A percentile compares a stretch with the other conserved stretches of the same genome.
Conservation (phyloP, 2,113 vertebrate genomes). For the Mesitornis unicolor region DNA sequence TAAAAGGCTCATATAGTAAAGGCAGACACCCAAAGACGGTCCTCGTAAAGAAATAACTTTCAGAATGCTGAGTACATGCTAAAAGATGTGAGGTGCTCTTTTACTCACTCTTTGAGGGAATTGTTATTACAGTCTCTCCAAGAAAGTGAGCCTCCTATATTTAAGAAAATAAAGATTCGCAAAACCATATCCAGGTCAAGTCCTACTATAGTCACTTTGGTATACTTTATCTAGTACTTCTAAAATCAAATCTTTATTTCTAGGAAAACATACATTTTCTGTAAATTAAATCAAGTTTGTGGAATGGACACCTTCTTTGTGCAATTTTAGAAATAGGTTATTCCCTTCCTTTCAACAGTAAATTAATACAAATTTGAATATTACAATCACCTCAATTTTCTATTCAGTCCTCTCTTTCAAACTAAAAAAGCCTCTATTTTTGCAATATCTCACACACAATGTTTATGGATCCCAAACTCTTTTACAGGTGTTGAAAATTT, state of each 20-base stretch:
- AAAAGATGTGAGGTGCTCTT: background rate
- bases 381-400: background rate
- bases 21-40: background rate
- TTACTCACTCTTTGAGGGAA: background rate
- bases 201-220: background rate
- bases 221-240: background rate
- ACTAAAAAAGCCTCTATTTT: background rate
- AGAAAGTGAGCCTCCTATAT: background rate
- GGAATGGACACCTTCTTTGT: background rate
- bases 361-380: background rate
- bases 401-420: background rate
- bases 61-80: background rate
- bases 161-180: background rate
- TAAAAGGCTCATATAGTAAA: background rate
- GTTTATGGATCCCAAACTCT: background rate
- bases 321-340: background rate
- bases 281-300: background rate
- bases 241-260: background rate
- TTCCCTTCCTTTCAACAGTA: background rate
- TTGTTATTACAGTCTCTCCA: background rate
- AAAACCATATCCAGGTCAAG: background rate
- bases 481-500: background rate
- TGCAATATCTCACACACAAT: background rate
- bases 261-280: background rate
- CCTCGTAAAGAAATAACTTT: background rate